These are phyloP conservation scores for Desmophyllum pertusum DNA, from an alignment of 92 coral and sea anemone genomes.

Conservation along the genomic window DNA sequence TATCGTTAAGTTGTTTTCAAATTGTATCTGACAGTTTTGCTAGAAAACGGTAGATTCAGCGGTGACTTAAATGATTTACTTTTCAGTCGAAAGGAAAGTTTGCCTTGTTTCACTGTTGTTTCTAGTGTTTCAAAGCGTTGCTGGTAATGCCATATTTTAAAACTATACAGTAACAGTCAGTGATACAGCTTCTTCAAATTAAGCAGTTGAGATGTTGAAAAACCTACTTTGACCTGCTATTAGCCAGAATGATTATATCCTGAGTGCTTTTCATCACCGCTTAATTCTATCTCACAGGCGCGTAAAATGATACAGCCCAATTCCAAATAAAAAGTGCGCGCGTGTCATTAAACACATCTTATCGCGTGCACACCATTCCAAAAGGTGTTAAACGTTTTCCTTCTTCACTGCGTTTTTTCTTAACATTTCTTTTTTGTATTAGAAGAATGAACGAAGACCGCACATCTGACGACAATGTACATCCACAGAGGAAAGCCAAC, in stretches of 20 bases:
- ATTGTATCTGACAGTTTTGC: not conserved
- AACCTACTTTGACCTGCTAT: not conserved
- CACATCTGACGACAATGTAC: not conserved
- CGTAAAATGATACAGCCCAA: not conserved
- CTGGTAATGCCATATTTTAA: not conserved
- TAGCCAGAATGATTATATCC: not conserved
- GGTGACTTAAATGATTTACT: not conserved
- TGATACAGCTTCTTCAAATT: not conserved
- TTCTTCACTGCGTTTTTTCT: not conserved
- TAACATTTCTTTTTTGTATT: not conserved
- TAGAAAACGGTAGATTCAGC: not conserved
- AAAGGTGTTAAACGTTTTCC: not conserved
- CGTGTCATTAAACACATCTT: not conserved
- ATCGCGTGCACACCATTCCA: not conserved
- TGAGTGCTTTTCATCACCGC: not conserved
- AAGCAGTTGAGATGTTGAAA: not conserved
- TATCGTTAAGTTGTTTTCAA: not conserved
- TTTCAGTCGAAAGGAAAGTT: not conserved
- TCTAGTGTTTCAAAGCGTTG: too few relatives aligned
- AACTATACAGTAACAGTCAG: not conserved
- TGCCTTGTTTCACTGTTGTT: not conserved
- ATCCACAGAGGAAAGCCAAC: constrained; percentile 46
- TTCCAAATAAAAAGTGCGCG: not conserved
- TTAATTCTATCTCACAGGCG: not conserved
- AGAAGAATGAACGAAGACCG: constrained; percentile 8